Base-by-base conservation (phyloP, 2,888 invertebrate species). In the Clitarchus hookeri region DNA sequence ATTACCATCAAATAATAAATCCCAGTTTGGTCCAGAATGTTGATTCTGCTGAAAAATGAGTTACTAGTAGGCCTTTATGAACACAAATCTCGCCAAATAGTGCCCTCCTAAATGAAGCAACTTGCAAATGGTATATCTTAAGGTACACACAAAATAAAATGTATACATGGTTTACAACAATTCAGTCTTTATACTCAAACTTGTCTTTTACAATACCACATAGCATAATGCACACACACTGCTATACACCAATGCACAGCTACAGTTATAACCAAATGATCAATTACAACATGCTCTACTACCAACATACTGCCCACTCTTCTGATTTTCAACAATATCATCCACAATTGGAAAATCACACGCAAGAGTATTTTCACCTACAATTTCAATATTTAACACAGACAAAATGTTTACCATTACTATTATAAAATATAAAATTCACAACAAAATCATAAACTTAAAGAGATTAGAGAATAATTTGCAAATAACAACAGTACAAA, bases 211-310 rank as follows among this genome's bases (percentile, higher is more conserved):
- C 65, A 65, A 65, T 23, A 65, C 65, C 65, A 23, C n/a, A 65
- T 65, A 65, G 65, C 65, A 65, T 65, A 65, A 65, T 65, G 65
- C 65, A 65, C 65, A 53, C 53, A 65, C 65, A 65, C 65, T 65
- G 65, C 65, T 65, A 23, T 9, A 65, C 65, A 23, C 16, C 48
- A 48, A 48, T 8, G 6, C 48, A 48, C 48, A 16, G 6, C 48
- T 48, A 48, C 48, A 65, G 65, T 65, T 8, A 65, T 65, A n/a
- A 65, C 23, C 19, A 65, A n/a, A 65, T 65, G 65, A 19, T 65
- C 16, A 19, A 65, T n/a, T 65, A n/a, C n/a, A 65, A n/a, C n/a
- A 65, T 65, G 65, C n/a, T 65, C 13, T 65, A 65, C 65, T 65
- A 65, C 65, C n/a, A 65, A 65, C n/a, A n/a, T 19, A 65, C 65